These are phyloP conservation scores for Sebastes cheni DNA, from an alignment of 2,797 vertebrate species.

Conservation along the genomic window DNA sequence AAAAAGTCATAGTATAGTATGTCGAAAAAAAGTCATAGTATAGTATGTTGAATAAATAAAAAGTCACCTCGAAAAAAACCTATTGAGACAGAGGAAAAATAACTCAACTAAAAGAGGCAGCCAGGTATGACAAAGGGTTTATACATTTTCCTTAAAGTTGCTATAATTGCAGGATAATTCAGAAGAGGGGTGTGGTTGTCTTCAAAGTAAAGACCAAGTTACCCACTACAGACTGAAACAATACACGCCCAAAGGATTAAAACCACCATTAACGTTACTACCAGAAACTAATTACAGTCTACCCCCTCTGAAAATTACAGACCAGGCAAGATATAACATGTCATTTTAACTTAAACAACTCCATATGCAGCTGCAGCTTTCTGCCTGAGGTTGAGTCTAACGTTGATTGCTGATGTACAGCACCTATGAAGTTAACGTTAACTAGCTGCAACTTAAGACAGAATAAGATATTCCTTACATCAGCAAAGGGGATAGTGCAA, in stretches of 20 bases:
- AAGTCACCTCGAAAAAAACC: too few species aligned
- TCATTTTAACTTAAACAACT: slow-evolving; percentile 17
- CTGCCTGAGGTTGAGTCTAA: background rate
- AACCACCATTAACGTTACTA: background rate
- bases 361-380: slow-evolving; percentile 20
- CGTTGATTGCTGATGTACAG: background rate
- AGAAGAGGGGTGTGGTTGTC: slow-evolving; percentile 37
- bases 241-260: slow-evolving; percentile 24
- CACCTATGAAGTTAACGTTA: background rate
- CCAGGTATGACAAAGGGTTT: background rate
- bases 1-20: too few species aligned
- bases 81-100: background rate
- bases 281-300: slow-evolving; percentile 23
- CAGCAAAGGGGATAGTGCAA: too few species aligned
- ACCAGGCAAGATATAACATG: background rate
- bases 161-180: slow-evolving; percentile 37
- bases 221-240: slow-evolving; percentile 32
- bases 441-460: too few species aligned
- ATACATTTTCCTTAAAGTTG: background rate
- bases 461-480: too few species aligned
- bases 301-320: slow-evolving; percentile 47
- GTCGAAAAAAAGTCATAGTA: too few species aligned
- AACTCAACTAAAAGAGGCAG: background rate
- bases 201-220: background rate
- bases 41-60: too few species aligned